Conservation (phyloP, 2,888 invertebrate genomes). For the Drepana falcataria region DNA sequence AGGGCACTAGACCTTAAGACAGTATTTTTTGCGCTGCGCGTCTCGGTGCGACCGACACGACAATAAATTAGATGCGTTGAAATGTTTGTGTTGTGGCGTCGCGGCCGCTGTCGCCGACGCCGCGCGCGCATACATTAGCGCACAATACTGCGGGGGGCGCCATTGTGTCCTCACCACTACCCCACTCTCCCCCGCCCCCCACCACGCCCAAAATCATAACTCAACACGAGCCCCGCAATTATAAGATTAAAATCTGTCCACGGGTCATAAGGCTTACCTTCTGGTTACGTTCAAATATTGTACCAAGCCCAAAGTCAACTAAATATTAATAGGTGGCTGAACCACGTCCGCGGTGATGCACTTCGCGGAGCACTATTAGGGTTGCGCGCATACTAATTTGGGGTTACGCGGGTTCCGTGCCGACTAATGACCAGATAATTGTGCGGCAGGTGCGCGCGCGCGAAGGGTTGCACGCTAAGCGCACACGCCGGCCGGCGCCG, state of each 20-base stretch:
- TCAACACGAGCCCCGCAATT: conserved; percentile 64
- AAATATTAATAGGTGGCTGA: conserved; percentile 5
- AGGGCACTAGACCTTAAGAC: conserved; percentile 49
- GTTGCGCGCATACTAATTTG: conserved; percentile 44
- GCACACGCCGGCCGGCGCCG: conserved; percentile 41
- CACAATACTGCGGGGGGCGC: conserved; percentile 63
- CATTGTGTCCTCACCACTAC: conserved; percentile 64
- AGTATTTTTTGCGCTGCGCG: conserved; percentile 63
- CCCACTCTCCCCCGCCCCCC: conserved; percentile 24
- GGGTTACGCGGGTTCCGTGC: conserved; percentile 45
- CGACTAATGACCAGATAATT: conserved; percentile 66
- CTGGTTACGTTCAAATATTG: conserved; percentile 3
- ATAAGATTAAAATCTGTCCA: conserved; percentile 64
- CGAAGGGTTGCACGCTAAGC: conserved; percentile 52
- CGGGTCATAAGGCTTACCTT: conserved; percentile 28
- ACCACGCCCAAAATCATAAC: conserved; percentile 62
- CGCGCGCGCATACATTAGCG: conserved; percentile 69
- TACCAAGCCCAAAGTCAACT: conserved; percentile 1
- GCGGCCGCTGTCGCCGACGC: conserved; percentile 53
- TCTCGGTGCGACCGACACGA: conserved; percentile 56
- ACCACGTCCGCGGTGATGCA: conserved; percentile 5
- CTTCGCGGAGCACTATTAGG: conserved; percentile 11
- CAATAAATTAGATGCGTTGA: conserved; percentile 75
- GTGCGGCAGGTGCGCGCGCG: conserved; percentile 58
- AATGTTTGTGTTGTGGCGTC: conserved; percentile 73